Percentiles rank a stretch among this genome's conserved stretches.
Conservation (phyloP, 2,888 invertebrate genomes). For the Brachypterus glaber region DNA sequence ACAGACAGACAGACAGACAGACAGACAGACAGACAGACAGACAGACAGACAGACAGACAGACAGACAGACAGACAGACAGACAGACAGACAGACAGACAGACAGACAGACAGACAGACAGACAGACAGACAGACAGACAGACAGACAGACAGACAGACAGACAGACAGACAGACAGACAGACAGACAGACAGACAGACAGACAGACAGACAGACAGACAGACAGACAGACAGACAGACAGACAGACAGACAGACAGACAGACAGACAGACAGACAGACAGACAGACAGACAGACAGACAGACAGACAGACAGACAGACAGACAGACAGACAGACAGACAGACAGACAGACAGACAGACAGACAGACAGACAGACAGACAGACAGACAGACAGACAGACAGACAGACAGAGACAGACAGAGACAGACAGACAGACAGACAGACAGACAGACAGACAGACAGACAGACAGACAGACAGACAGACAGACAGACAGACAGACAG, state of each 20-base stretch:
- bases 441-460: conserved; percentile 1
- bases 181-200: conserved; percentile 10
- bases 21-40: conserved; percentile 13
- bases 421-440: conserved; percentile 1
- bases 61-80: conserved; percentile 15
- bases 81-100: conserved; percentile 14
- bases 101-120: conserved; percentile 15
- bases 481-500: too few species aligned
- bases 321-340: too few species aligned
- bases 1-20: conserved; percentile 14
- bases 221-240: conserved; percentile 8
- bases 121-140: conserved; percentile 13
- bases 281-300: too few species aligned
- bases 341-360: background rate
- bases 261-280: background rate
- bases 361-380: background rate
- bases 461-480: background rate
- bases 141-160: conserved; percentile 8
- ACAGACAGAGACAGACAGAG: background rate
- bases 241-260: conserved; percentile 3
- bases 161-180: conserved; percentile 5
- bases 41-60: conserved; percentile 8
- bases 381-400: conserved; percentile 1
- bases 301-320: too few species aligned
- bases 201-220: background rate